Percentiles rank a stretch among this genome's conserved stretches.
Conservation (phyloP, 2,797 vertebrate species). For the Myotis myotis region DNA sequence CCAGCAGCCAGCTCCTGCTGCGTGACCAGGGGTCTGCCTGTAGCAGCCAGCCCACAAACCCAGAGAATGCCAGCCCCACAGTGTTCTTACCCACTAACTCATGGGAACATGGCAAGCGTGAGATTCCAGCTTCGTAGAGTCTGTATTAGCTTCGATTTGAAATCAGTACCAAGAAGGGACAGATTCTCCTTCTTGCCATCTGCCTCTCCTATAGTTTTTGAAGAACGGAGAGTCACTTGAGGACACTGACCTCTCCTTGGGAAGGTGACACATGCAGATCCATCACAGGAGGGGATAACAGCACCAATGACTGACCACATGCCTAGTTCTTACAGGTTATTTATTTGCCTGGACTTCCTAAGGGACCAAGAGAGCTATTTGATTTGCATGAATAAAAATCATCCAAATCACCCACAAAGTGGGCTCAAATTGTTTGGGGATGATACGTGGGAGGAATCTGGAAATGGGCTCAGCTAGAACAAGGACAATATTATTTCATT, state of each 20-base stretch:
- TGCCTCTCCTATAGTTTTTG: not conserved
- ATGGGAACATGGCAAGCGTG: no score
- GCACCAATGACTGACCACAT: not conserved
- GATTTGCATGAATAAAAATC: not conserved
- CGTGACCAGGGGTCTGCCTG: not conserved
- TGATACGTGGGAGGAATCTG: conserved; percentile 11
- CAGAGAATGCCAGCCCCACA: not conserved
- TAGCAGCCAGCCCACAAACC: not conserved
- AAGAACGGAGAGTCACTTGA: not conserved
- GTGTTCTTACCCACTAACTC: not conserved
- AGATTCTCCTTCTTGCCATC: not conserved
- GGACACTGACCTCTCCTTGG: not conserved
- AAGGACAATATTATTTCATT: conserved; percentile 18
- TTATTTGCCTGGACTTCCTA: not conserved
- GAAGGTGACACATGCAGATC: not conserved
- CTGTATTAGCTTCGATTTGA: not conserved
- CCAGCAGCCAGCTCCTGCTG: not conserved
- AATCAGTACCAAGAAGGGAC: not conserved
- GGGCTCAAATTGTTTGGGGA: not conserved
- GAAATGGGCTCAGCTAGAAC: not conserved
- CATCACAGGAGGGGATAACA: rapidly evolving
- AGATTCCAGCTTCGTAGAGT: not conserved
- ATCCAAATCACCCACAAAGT: not conserved
- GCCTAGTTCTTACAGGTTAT: not conserved
- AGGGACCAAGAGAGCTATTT: not conserved